Evolutionary conservation across 2,113 vertebrate genomes (phyloP).

Genomic region (Thalassarche chlororhynchos): DNA sequence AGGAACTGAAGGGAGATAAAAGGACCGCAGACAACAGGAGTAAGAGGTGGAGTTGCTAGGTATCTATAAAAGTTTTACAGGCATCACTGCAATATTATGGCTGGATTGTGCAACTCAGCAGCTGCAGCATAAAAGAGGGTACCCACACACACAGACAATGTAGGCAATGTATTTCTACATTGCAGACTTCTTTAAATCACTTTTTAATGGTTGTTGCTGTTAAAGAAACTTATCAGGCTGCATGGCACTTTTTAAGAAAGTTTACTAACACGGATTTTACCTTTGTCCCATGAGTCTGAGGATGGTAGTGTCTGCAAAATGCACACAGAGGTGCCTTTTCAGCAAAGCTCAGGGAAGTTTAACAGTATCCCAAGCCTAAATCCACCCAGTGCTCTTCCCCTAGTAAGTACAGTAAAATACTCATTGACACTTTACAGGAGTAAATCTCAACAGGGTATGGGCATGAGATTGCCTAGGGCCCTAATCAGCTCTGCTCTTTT

Average conservation of each 20-base stretch:
- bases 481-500: background rate
- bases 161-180: background rate
- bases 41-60: background rate
- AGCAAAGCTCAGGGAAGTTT: background rate
- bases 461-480: background rate
- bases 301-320: background rate
- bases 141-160: background rate
- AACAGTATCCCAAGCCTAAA: background rate
- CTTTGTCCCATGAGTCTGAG: background rate
- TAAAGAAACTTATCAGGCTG: background rate
- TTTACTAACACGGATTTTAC: background rate
- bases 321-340: background rate
- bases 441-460: background rate
- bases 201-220: background rate
- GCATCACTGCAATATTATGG: background rate
- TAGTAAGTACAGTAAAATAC: background rate
- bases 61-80: background rate
- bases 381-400: background rate
- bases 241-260: background rate
- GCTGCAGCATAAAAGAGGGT: background rate
- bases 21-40: background rate
- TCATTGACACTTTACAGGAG: background rate
- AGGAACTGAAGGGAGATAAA: background rate
- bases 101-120: background rate
- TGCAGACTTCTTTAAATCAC: background rate